phyloP scores from a whole-genome alignment of 2,888 invertebrate genomes.

The Heliconius charithonia region DNA sequence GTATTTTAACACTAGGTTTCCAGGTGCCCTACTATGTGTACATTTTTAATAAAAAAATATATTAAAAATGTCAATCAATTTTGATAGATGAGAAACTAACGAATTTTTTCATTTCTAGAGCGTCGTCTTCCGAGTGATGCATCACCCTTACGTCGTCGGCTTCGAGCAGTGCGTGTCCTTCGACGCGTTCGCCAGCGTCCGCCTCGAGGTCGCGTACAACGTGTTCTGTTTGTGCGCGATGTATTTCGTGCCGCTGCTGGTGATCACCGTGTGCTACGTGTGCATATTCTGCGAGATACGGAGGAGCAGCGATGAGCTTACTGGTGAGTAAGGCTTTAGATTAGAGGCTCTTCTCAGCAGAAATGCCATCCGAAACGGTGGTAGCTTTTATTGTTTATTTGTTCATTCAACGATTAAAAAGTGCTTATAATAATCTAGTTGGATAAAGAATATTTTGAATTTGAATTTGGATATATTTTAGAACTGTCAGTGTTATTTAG shows the following conservation, averaged over 20 bases:
- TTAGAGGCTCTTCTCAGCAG: no score
- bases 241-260: slow-evolving; percentile 89
- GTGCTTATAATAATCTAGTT: no score
- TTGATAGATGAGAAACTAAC: neutral
- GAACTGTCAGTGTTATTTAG: no score
- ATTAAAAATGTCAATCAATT: no score
- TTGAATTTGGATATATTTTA: no score
- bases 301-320: slow-evolving; percentile 84
- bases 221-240: slow-evolving; percentile 88
- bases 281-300: slow-evolving; percentile 90
- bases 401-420: no score
- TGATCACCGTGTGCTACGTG: slow-evolving; percentile 89
- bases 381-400: no score
- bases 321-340: slow-evolving; percentile 68
- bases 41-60: no score
- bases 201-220: slow-evolving; percentile 88
- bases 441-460: no score
- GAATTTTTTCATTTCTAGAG: slow-evolving; percentile 79
- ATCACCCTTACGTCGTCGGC: slow-evolving; percentile 85
- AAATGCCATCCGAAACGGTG: no score
- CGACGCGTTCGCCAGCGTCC: slow-evolving; percentile 86
- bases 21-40: no score
- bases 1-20: no score
- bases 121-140: slow-evolving; percentile 87
- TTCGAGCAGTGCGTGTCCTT: slow-evolving; percentile 92